Evolutionary conservation across 2,113 vertebrate genomes (phyloP).

Genomic region (Odocoileus hemionus): DNA sequence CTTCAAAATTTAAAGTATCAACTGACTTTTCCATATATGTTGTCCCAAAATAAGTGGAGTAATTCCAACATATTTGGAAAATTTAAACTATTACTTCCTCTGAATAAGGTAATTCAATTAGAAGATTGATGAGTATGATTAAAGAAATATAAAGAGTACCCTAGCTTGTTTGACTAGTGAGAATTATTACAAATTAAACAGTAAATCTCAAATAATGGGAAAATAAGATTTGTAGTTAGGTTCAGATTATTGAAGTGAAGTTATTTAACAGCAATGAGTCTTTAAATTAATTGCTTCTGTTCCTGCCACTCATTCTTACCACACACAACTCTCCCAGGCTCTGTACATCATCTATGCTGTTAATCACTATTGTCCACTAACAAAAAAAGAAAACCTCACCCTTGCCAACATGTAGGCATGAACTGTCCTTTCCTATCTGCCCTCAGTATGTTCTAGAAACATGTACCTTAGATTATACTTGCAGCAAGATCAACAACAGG

Average conservation of each 20-base stretch:
- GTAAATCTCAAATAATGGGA: neutral
- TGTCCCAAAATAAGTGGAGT: neutral
- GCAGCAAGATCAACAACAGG: neutral
- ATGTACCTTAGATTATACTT: neutral
- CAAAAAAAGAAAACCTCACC: neutral
- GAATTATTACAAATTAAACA: neutral
- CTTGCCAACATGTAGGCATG: neutral
- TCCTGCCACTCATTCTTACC: neutral
- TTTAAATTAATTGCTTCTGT: neutral
- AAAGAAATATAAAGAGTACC: neutral
- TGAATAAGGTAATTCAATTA: neutral
- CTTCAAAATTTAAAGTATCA: neutral
- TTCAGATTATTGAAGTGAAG: neutral
- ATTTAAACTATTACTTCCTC: neutral
- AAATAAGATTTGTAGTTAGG: neutral
- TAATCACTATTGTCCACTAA: neutral
- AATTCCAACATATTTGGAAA: constrained; percentile 6
- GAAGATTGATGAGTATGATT: neutral
- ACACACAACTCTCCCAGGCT: neutral
- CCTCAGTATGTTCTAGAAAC: neutral
- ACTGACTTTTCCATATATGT: neutral
- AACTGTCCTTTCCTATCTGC: neutral
- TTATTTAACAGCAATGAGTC: neutral
- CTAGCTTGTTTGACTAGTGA: neutral
- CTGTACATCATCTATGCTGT: neutral